Conservation (phyloP, 2,797 vertebrate species). For the Antennarius maculatus region DNA sequence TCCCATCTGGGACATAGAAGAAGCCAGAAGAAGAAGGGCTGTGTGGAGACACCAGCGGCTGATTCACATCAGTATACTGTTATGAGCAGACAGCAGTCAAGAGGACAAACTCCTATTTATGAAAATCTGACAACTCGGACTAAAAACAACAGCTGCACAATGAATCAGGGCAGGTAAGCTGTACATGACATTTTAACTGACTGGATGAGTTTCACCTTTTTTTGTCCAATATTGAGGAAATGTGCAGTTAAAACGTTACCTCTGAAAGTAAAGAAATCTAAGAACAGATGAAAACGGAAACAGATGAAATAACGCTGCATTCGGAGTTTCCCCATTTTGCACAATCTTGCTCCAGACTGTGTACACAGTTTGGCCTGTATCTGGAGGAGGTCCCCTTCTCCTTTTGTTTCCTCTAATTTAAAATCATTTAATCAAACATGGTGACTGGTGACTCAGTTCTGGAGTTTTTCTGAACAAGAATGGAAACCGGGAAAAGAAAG, state of each 20-base stretch:
- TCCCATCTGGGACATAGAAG: slow-evolving; percentile 10
- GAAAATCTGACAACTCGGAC: slow-evolving; percentile 66
- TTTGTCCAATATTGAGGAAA: neutral
- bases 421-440: slow-evolving; percentile 3
- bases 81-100: slow-evolving; percentile 5
- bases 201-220: neutral
- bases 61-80: slow-evolving; percentile 37
- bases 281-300: slow-evolving; percentile 27
- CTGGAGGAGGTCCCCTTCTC: neutral
- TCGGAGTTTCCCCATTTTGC: slow-evolving; percentile 56
- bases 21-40: slow-evolving; percentile 37
- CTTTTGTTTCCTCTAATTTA: slow-evolving; percentile 4
- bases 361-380: neutral
- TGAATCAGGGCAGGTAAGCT: slow-evolving; percentile 41
- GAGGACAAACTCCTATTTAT: slow-evolving; percentile 65
- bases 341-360: slow-evolving; percentile 16
- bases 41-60: slow-evolving; percentile 11
- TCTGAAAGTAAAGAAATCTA: slow-evolving; percentile 5
- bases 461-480: slow-evolving; percentile 22
- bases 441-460: slow-evolving; percentile 30
- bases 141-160: neutral
- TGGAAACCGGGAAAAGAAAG: slow-evolving; percentile 14
- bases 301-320: slow-evolving; percentile 27
- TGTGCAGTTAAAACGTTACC: neutral
- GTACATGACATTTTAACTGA: neutral